A percentile compares a stretch with the other conserved stretches of the same genome.
phyloP scores from a whole-genome alignment of 92 coral and sea anemone species.

The Phenganax marumi region DNA sequence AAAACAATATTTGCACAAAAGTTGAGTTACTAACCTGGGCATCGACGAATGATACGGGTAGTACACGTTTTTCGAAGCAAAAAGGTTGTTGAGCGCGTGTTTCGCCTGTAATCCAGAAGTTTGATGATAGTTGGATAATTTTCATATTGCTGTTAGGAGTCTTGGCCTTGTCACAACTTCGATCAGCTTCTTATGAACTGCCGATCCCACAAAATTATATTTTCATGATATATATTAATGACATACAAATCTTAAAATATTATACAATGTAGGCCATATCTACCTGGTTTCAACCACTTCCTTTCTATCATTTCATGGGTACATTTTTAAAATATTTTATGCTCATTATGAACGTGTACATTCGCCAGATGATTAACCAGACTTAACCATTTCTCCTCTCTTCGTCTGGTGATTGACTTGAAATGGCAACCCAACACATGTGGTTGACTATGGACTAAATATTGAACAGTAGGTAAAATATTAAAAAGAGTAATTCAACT shows the following conservation, averaged over 20 bases:
- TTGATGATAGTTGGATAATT: slow-evolving; percentile 41
- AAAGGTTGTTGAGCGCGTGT: slow-evolving; percentile 35
- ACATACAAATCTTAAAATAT: neutral
- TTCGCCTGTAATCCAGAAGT: slow-evolving; percentile 45
- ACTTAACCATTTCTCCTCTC: slow-evolving; percentile 43
- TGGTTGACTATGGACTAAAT: slow-evolving; percentile 42
- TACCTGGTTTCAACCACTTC: slow-evolving; percentile 38
- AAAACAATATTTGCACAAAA: neutral
- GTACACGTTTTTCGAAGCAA: slow-evolving; percentile 33
- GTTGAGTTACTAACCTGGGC: slow-evolving; percentile 35
- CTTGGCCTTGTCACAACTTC: slow-evolving; percentile 41
- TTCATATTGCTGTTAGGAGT: slow-evolving; percentile 37
- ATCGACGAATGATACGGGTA: slow-evolving; percentile 31
- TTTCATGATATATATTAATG: neutral
- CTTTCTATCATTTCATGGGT: slow-evolving; percentile 31
- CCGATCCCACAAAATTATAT: slow-evolving; percentile 2
- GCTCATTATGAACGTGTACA: slow-evolving; percentile 21
- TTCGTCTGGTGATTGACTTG: slow-evolving; percentile 31
- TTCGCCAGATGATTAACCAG: slow-evolving; percentile 27
- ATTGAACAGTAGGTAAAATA: neutral
- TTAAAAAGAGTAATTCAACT: neutral
- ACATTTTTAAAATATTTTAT: slow-evolving; percentile 33
- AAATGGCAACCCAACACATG: slow-evolving; percentile 49
- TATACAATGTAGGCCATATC: neutral
- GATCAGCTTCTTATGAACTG: slow-evolving; percentile 34